Conservation (phyloP, 1,140 invertebrate species). For the Tetragonula clypearis region DNA sequence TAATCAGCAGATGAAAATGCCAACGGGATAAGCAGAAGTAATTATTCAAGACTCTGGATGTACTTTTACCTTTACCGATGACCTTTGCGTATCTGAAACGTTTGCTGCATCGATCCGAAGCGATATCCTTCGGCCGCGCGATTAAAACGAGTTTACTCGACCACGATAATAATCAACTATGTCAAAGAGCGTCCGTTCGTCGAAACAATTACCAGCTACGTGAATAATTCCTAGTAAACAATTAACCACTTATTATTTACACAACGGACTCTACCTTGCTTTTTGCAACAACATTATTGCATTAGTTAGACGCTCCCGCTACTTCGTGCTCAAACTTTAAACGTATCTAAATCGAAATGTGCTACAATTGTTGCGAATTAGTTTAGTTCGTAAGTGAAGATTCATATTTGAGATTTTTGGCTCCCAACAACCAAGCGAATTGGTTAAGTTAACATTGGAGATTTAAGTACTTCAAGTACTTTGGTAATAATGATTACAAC, state of each 20-base stretch:
- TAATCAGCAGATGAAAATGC: constrained; percentile 49
- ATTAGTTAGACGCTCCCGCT: not conserved
- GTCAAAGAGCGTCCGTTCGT: constrained; percentile 23
- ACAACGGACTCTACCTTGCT: not conserved
- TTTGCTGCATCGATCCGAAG: constrained; percentile 50
- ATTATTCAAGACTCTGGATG: constrained; percentile 21
- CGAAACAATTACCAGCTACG: constrained; percentile 39
- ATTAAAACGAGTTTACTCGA: constrained; percentile 52
- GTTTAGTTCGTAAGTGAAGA: too few relatives aligned
- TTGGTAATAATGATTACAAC: too few relatives aligned
- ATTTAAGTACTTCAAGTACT: too few relatives aligned
- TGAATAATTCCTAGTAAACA: constrained; percentile 24
- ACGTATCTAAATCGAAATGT: not conserved
- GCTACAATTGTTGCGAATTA: not conserved
- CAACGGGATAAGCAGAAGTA: constrained; percentile 30
- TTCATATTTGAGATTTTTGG: too few relatives aligned
- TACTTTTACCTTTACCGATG: constrained; percentile 49
- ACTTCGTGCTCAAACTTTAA: not conserved
- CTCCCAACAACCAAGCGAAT: too few relatives aligned
- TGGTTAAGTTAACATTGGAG: too few relatives aligned
- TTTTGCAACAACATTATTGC: not conserved
- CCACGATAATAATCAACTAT: constrained; percentile 53
- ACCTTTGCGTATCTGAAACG: constrained; percentile 56
- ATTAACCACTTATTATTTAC: constrained; percentile 15
- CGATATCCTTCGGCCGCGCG: constrained; percentile 31